Conservation (phyloP, 2,113 vertebrate species). For the Oplegnathus fasciatus region DNA sequence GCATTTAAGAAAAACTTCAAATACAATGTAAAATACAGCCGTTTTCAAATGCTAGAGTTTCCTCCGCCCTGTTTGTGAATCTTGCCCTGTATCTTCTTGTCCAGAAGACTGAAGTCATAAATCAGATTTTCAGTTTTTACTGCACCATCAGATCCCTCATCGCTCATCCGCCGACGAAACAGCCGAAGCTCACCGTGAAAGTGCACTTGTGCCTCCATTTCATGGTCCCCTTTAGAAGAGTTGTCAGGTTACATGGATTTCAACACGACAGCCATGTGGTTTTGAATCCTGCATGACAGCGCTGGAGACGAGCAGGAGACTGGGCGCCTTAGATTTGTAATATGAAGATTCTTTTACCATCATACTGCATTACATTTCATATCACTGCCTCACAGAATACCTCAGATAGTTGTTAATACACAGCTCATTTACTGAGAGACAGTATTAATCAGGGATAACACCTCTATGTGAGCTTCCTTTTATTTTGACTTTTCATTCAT, state of each 20-base stretch:
- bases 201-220: slow-evolving; percentile 65
- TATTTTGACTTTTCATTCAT: neutral
- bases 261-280: slow-evolving; percentile 40
- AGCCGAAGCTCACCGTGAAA: slow-evolving; percentile 21
- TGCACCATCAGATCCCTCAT: slow-evolving; percentile 4
- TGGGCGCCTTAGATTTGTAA: slow-evolving; percentile 18
- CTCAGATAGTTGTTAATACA: neutral
- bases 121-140: slow-evolving; percentile 20
- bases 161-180: slow-evolving; percentile 20
- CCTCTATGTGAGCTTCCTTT: neutral
- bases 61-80: neutral
- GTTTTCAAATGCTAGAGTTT: neutral
- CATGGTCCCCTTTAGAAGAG: slow-evolving; percentile 55
- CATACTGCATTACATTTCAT: neutral
- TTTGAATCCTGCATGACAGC: slow-evolving; percentile 38
- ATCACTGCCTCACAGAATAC: neutral
- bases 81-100: neutral
- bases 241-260: slow-evolving; percentile 69
- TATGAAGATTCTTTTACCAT: slow-evolving; percentile 28
- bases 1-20: neutral
- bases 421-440: neutral
- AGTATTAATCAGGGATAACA: neutral
- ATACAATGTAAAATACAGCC: neutral
- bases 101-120: neutral
- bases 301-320: slow-evolving; percentile 35